These are phyloP conservation scores for Pteromalus puparum DNA, from an alignment of 1,140 invertebrate genomes.

Conservation along the genomic window DNA sequence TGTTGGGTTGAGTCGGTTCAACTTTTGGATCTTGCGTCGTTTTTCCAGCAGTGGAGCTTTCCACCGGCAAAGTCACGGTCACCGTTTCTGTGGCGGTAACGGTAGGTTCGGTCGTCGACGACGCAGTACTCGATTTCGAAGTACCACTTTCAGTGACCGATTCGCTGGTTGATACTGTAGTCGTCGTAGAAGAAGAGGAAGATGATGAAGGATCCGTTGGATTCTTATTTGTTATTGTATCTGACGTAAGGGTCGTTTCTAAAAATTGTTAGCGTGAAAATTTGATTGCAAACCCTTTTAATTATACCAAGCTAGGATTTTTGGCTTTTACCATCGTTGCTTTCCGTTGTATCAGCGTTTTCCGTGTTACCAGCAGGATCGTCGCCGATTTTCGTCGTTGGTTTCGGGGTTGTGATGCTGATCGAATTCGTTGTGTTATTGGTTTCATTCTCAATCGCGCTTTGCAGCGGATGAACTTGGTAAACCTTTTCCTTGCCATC, in stretches of 20 bases:
- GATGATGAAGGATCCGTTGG: neutral
- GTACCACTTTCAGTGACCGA: neutral
- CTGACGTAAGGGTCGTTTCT: neutral
- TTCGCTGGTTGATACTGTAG: neutral
- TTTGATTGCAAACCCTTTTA: too few species aligned
- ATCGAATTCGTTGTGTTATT: too few species aligned
- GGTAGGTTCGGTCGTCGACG: neutral
- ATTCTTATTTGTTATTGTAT: neutral
- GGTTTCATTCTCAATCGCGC: too few species aligned
- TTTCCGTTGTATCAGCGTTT: too few species aligned
- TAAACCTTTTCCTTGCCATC: too few species aligned
- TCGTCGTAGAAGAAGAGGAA: neutral
- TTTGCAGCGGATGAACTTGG: too few species aligned
- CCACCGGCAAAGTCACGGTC: neutral
- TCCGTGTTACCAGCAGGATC: too few species aligned
- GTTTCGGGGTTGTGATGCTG: too few species aligned
- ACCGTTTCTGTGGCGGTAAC: neutral
- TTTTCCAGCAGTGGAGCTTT: neutral
- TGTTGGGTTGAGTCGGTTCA: neutral
- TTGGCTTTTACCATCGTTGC: too few species aligned
- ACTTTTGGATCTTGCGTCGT: neutral
- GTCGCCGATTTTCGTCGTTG: too few species aligned
- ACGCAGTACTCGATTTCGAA: neutral
- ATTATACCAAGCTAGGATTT: too few species aligned
- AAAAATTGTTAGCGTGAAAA: neutral